phyloP scores from a whole-genome alignment of 2,888 invertebrate genomes.

The Amphimallon solstitiale region DNA sequence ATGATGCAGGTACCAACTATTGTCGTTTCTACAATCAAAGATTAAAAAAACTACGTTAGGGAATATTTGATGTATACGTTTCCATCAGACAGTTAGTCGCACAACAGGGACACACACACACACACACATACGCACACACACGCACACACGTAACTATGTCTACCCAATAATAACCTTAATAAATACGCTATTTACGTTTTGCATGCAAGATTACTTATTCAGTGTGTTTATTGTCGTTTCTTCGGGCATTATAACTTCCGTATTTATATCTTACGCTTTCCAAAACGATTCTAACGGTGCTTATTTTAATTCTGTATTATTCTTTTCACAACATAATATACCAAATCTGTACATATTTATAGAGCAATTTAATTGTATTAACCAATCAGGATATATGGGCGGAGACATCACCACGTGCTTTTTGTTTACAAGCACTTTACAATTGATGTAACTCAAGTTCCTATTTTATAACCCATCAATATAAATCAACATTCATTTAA shows the following conservation, averaged over 20 bases:
- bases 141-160: background rate
- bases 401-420: constrained; percentile 50
- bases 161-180: constrained; percentile 12
- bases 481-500: constrained; percentile 27
- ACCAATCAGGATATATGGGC: constrained; percentile 46
- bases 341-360: constrained; percentile 46
- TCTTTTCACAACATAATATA: constrained; percentile 13
- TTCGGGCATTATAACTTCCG: too few relatives aligned
- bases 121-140: too few relatives aligned
- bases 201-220: background rate
- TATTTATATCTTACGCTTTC: background rate
- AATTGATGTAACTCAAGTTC: constrained; percentile 45
- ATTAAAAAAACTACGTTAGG: constrained; percentile 33
- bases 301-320: background rate
- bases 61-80: too few relatives aligned
- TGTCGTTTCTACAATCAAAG: constrained; percentile 35
- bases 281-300: too few relatives aligned
- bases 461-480: constrained; percentile 41
- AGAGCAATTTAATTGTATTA: constrained; percentile 45
- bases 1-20: constrained; percentile 25
- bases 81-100: too few relatives aligned
- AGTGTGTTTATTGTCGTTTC: background rate
- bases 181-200: constrained; percentile 18
- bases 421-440: constrained; percentile 50
- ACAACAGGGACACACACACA: too few relatives aligned